Evolutionary conservation across 2,113 vertebrate genomes (phyloP).

Genomic region (Grammomys dolichurus): DNA sequence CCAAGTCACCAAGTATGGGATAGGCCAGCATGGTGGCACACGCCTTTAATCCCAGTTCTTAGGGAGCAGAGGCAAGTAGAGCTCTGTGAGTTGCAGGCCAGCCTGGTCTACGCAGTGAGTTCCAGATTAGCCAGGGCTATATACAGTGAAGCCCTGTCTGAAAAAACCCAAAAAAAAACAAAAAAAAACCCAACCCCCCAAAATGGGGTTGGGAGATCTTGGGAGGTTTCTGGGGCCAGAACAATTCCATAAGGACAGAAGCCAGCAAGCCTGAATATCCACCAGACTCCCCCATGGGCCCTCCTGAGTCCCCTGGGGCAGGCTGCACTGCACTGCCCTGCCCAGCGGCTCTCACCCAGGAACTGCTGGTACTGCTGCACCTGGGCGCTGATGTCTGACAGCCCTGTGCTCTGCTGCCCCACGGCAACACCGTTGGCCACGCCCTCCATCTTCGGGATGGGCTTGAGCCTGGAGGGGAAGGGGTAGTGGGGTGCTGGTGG

Average conservation of each 20-base stretch:
- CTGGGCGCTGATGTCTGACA: constrained; percentile 94
- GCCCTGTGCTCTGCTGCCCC: constrained; percentile 86
- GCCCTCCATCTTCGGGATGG: constrained; percentile 93
- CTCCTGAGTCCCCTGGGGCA: neutral
- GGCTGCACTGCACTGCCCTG: neutral
- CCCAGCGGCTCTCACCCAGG: constrained; percentile 89
- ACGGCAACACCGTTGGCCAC: constrained; percentile 92
- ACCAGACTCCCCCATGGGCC: neutral
- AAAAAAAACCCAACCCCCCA: neutral
- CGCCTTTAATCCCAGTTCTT: neutral
- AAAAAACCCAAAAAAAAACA: neutral
- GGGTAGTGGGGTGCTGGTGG: neutral
- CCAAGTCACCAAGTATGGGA: neutral
- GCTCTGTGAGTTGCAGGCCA: neutral
- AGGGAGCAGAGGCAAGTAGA: neutral
- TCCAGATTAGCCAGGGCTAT: neutral
- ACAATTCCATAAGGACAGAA: neutral
- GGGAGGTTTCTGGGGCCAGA: neutral
- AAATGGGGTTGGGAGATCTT: neutral
- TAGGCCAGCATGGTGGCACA: too few relatives aligned
- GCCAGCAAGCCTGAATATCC: neutral
- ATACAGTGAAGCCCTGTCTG: neutral
- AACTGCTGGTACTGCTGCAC: constrained; percentile 97
- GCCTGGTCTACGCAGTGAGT: neutral
- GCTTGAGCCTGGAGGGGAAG: constrained; percentile 90